phyloP scores from a whole-genome alignment of 2,113 vertebrate genomes.

The Neofelis nebulosa region DNA sequence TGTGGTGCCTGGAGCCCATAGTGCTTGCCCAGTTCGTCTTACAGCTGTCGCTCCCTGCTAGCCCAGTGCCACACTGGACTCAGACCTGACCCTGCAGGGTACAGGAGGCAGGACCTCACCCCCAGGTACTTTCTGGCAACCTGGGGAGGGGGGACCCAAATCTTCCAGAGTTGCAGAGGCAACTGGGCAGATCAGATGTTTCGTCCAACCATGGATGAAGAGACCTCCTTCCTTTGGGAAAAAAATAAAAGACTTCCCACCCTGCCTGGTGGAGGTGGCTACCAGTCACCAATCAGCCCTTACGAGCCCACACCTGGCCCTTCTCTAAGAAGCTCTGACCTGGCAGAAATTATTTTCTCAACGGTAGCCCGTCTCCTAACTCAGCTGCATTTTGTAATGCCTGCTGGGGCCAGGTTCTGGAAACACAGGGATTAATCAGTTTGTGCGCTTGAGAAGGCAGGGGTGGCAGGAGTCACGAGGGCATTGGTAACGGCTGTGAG shows the following conservation, averaged over 20 bases:
- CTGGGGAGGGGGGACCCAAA: neutral
- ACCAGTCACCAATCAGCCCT: neutral
- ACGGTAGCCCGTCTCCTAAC: no score
- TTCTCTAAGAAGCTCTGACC: neutral
- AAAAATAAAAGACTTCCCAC: neutral
- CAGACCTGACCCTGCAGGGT: neutral
- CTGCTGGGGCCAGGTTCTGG: neutral
- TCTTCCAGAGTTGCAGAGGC: conserved; percentile 1
- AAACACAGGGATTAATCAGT: neutral
- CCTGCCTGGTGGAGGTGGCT: neutral
- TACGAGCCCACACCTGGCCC: neutral
- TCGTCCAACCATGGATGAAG: neutral
- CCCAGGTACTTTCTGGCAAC: neutral
- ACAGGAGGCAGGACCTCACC: neutral
- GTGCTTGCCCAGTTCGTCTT: neutral
- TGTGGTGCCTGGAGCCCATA: neutral
- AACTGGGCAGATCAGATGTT: neutral
- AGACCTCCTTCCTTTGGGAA: neutral
- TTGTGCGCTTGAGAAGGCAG: neutral
- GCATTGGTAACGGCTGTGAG: neutral
- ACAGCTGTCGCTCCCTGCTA: no score
- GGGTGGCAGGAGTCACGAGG: neutral
- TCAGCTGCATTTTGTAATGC: neutral
- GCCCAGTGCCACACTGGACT: neutral
- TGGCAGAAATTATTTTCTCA: neutral